phyloP scores from a whole-genome alignment of 2,797 vertebrate genomes.

The Chaunax sp. region DNA sequence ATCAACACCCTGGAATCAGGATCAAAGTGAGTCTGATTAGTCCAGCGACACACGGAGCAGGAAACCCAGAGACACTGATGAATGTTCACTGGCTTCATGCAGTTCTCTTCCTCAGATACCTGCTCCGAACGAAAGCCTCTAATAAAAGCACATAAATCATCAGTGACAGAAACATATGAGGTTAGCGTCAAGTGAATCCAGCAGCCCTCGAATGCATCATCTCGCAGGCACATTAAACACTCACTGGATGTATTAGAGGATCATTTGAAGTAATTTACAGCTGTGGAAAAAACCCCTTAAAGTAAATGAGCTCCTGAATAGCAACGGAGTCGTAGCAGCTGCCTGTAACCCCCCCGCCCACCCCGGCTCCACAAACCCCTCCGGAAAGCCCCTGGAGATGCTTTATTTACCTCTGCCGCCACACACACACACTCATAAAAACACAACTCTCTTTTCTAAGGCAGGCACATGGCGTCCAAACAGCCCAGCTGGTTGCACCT shows the following conservation, averaged over 20 bases:
- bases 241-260: constrained; percentile 7
- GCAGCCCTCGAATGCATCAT: neutral
- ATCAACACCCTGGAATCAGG: too few relatives aligned
- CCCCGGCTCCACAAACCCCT: constrained; percentile 11
- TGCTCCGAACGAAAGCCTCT: too few relatives aligned
- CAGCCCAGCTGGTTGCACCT: constrained; percentile 57
- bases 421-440: neutral
- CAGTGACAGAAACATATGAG: neutral
- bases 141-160: too few relatives aligned
- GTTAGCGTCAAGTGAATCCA: neutral
- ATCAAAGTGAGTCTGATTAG: too few relatives aligned
- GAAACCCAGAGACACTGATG: too few relatives aligned
- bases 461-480: neutral
- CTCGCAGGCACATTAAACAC: constrained; percentile 9
- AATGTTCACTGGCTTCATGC: too few relatives aligned
- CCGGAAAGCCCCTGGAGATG: constrained; percentile 29
- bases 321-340: constrained; percentile 44
- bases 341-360: neutral
- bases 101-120: too few relatives aligned
- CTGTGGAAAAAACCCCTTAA: constrained; percentile 42
- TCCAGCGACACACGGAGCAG: too few relatives aligned
- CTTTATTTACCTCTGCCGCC: constrained; percentile 43
- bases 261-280: constrained; percentile 33
- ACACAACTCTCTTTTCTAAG: constrained; percentile 5
- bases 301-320: constrained; percentile 57